Base-by-base conservation (phyloP, 2,113 vertebrate genomes). In the Furnarius figulus region DNA sequence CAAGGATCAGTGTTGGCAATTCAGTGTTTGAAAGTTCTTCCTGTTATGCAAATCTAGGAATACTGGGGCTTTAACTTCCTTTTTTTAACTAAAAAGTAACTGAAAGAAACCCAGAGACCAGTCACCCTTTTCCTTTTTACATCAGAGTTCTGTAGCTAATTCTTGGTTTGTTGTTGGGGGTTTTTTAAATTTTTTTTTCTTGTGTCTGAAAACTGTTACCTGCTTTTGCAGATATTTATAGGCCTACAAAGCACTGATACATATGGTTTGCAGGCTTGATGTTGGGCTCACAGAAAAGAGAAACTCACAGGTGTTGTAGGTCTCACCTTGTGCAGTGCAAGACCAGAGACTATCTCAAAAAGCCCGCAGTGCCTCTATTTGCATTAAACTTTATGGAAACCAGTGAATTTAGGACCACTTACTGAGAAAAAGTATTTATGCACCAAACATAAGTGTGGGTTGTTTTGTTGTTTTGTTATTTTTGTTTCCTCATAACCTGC, bases 401-500 rank as follows among this genome's bases (percentile, higher is more conserved):
- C 14, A 30, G 3, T 87, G 30, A 40, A 56, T 73, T 68, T 81
- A 40, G 30, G 12, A 56, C 6, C 8, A 9, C 10, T 56, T 42
- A 5, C 8, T 72, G 35, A 89, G 28, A 30, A 74, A 61, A 50
- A 70, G 23, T 78, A 37, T 8, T 67, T 67, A n/a, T 0, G 27
- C 42, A 23, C 27, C 12, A 15, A 50, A 68, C 31, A 40, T 20
- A 55, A 63, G 6, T 35, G 4, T 61, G 28, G 15, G 4, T 67
- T 67, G 46, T 12, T 82, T 50, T 39, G 19, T 67, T 59, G 28
- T 59, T 89, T 4, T 18, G 2, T 31, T 81, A 20, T 25, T 16
- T 37, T 49, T 56, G 25, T 40, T 31, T 14, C 33, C 16, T 3
- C 0, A 1, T 68, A 40, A 58, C 2, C 6, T 75, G 5, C n/a